Conservation (phyloP, 1,140 invertebrate genomes). For the Lasioglossum albipes region DNA sequence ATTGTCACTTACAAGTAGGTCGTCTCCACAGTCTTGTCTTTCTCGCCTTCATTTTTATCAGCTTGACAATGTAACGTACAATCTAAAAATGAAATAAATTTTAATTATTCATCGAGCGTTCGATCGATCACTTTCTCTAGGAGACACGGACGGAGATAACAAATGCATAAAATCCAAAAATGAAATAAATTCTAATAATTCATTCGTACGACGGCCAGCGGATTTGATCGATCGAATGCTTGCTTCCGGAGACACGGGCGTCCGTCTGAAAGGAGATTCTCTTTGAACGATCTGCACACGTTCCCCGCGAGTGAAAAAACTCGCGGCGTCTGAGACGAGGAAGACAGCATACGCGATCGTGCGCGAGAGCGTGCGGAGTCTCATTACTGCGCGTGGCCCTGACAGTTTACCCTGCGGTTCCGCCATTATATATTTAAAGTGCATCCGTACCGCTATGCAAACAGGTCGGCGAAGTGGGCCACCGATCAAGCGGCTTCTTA, state of each 20-base stretch:
- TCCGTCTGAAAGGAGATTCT: neutral
- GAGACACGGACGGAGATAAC: too few relatives aligned
- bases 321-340: neutral
- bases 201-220: too few relatives aligned
- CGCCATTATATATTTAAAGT: constrained; percentile 44
- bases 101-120: too few relatives aligned
- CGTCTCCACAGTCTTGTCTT: too few relatives aligned
- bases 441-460: constrained; percentile 36
- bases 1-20: neutral
- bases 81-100: too few relatives aligned
- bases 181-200: too few relatives aligned
- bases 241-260: too few relatives aligned
- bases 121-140: too few relatives aligned
- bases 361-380: neutral
- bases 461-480: constrained; percentile 42
- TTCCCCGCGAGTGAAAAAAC: neutral
- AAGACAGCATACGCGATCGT: neutral
- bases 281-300: neutral
- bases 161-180: too few relatives aligned
- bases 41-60: too few relatives aligned
- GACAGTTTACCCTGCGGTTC: constrained; percentile 30
- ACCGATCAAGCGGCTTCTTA: constrained; percentile 48
- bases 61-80: too few relatives aligned
- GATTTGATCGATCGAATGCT: too few relatives aligned
- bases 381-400: constrained; percentile 26